These are phyloP conservation scores for Drosophila auraria DNA, from an alignment of 1,140 invertebrate genomes.

Conservation along the genomic window DNA sequence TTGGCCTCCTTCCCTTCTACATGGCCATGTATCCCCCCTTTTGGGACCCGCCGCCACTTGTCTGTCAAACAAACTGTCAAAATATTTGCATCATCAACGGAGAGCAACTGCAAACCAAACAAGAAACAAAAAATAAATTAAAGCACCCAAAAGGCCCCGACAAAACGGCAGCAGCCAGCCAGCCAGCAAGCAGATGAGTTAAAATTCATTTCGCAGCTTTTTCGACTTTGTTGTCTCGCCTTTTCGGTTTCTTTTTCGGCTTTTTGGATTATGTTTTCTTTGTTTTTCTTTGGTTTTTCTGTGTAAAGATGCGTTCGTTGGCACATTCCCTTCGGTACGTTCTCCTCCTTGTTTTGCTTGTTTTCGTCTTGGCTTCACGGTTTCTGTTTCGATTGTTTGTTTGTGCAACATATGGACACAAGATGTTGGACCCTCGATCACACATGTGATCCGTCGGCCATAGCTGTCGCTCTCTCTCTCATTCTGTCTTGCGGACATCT, in stretches of 20 bases:
- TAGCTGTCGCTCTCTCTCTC: conserved; percentile 7
- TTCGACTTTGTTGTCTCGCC: conserved; percentile 14
- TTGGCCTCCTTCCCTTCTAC: conserved; percentile 1
- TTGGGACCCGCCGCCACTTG: conserved; percentile 14
- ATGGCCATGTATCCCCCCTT: background rate
- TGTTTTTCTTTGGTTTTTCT: conserved; percentile 50
- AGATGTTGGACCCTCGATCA: conserved; percentile 69
- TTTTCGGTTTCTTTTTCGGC: conserved; percentile 38
- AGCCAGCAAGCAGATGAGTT: conserved; percentile 15
- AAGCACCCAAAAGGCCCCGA: conserved; percentile 21
- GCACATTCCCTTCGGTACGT: conserved; percentile 34
- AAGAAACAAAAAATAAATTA: conserved; percentile 33
- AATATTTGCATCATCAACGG: conserved; percentile 77
- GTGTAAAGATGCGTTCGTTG: conserved; percentile 68
- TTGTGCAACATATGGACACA: conserved; percentile 77
- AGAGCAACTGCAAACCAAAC: conserved; percentile 37
- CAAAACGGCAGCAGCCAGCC: conserved; percentile 1
- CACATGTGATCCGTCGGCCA: conserved; percentile 57
- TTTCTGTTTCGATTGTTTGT: conserved; percentile 72
- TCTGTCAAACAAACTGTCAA: conserved; percentile 68
- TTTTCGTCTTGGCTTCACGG: conserved; percentile 32
- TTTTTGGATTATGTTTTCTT: conserved; percentile 32
- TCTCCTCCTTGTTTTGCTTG: conserved; percentile 32
- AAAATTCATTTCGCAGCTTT: conserved; percentile 45
- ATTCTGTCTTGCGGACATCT: background rate